Conservation (phyloP, 2,113 vertebrate genomes). For the Paramormyrops kingsleyae region DNA sequence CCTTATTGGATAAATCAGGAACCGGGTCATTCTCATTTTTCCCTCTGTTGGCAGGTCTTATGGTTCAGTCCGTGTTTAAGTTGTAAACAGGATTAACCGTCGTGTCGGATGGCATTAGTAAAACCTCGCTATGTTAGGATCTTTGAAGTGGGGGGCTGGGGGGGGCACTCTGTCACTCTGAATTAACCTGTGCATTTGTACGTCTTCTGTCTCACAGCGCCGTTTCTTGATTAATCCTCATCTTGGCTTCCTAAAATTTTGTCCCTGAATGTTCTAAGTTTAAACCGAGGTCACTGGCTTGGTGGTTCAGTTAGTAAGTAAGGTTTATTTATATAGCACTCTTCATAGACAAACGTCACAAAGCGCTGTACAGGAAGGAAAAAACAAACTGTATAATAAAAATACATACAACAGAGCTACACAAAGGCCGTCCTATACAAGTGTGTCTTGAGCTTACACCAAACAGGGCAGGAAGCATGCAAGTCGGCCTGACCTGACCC, state of each 20-base stretch:
- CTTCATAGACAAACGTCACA: background rate
- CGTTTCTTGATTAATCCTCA: constrained; percentile 45
- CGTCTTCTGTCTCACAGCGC: constrained; percentile 36
- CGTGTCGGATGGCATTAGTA: constrained; percentile 41
- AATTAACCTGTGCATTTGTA: constrained; percentile 47
- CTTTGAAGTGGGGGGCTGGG: constrained; percentile 32
- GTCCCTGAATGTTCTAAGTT: constrained; percentile 42
- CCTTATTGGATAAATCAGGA: constrained; percentile 7
- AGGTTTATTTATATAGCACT: background rate
- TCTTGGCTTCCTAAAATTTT: constrained; percentile 14
- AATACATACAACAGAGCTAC: background rate
- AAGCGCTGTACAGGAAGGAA: background rate
- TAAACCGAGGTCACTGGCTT: constrained; percentile 43
- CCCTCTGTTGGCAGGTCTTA: constrained; percentile 26
- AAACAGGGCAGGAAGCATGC: constrained; percentile 49
- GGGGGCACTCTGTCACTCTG: constrained; percentile 2
- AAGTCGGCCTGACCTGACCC: constrained; percentile 45
- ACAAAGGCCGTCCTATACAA: background rate
- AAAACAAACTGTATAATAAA: background rate
- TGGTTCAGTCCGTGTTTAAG: constrained; percentile 41
- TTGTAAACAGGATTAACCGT: constrained; percentile 50
- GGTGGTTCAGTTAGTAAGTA: constrained; percentile 16
- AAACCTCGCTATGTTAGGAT: constrained; percentile 42
- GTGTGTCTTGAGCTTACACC: background rate
- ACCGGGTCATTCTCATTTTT: constrained; percentile 24